Evolutionary conservation across 2,113 vertebrate species (phyloP).

Genomic region (Herpetotheres cachinnans): DNA sequence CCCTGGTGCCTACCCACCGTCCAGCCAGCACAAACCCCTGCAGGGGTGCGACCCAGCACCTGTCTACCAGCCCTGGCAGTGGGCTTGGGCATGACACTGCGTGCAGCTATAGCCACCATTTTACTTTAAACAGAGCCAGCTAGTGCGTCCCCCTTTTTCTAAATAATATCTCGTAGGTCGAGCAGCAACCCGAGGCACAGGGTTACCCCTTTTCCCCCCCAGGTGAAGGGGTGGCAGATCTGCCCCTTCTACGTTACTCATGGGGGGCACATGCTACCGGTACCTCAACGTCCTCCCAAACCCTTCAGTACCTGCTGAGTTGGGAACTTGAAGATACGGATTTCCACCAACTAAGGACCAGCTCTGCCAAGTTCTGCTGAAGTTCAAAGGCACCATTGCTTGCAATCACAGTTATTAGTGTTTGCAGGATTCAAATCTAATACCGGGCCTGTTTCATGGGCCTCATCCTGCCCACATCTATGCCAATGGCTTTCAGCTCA

Average conservation of each 20-base stretch:
- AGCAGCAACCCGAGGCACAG: fast-evolving
- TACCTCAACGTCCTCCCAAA: neutral
- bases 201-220: too few relatives aligned
- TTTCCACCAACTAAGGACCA: neutral
- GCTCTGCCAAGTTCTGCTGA: neutral
- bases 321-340: neutral
- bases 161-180: fast-evolving
- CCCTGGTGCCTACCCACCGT: neutral
- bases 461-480: neutral
- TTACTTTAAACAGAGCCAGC: neutral
- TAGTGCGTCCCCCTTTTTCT: neutral
- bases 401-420: neutral
- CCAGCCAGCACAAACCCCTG: neutral
- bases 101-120: neutral
- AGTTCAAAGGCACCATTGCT: neutral
- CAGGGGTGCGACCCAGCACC: fast-evolving
- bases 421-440: neutral
- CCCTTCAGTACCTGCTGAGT: neutral
- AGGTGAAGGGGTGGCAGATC: neutral
- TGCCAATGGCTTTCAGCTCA: neutral
- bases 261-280: fast-evolving
- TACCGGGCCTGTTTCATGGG: neutral
- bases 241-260: fast-evolving
- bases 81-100: neutral
- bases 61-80: neutral